Percentiles rank a stretch among this genome's conserved stretches.
Evolutionary conservation across 2,797 vertebrate genomes (phyloP).

Genomic region (Ceyx erithaca): DNA sequence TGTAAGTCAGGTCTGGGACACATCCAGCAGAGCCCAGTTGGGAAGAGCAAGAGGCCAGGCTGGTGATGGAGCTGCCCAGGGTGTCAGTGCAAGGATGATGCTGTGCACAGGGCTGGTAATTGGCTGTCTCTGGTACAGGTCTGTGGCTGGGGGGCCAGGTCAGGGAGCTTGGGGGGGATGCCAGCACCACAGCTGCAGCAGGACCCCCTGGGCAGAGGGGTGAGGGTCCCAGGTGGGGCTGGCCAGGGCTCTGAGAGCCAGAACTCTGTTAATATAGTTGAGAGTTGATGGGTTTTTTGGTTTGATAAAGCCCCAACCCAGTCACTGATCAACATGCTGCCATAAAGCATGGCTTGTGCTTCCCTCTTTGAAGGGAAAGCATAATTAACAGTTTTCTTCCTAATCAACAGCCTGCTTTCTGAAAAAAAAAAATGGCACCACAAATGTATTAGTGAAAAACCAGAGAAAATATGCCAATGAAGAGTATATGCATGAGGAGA

Average conservation of each 20-base stretch:
- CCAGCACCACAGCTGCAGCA: neutral
- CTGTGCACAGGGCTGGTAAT: neutral
- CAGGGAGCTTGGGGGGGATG: accelerated
- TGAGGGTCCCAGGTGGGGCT: neutral
- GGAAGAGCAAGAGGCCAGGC: neutral
- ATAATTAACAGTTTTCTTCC: neutral
- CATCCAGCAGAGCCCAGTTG: neutral
- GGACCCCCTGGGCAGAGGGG: accelerated
- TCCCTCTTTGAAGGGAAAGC: neutral
- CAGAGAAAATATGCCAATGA: neutral
- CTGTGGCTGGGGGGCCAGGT: neutral
- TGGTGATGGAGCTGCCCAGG: neutral
- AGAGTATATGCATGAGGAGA: neutral
- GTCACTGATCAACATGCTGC: neutral
- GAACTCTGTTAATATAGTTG: neutral
- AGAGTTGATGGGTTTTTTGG: neutral
- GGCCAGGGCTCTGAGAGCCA: neutral
- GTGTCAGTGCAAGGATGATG: neutral
- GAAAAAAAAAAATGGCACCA: neutral
- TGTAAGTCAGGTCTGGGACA: neutral
- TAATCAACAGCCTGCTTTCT: neutral
- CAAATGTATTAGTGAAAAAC: neutral
- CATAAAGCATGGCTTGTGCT: neutral
- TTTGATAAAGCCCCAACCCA: too few species aligned
- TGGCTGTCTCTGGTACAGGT: neutral